These are phyloP conservation scores for Falco punctatus DNA, from an alignment of 2,113 vertebrate species.

Conservation along the genomic window DNA sequence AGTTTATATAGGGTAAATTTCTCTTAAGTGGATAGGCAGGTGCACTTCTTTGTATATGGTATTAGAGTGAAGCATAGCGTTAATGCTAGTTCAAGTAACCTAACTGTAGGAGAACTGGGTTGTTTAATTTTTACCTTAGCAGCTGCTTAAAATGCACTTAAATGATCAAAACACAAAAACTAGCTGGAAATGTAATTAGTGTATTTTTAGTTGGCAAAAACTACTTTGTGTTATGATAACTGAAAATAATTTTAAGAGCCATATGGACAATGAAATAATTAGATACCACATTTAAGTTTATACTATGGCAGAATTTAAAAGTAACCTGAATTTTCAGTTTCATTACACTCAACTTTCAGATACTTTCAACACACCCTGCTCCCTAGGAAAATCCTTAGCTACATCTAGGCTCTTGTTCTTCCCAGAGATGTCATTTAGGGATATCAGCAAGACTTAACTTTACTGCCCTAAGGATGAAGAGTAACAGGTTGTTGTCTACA, in stretches of 20 bases:
- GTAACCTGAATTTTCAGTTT: neutral
- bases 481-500: neutral
- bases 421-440: neutral
- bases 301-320: neutral
- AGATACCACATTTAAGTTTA: neutral
- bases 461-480: neutral
- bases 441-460: neutral
- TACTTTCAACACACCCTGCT: neutral
- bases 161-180: neutral
- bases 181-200: neutral
- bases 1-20: neutral
- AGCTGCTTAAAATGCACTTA: neutral
- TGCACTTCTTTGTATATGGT: neutral
- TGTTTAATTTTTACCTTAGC: neutral
- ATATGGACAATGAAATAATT: neutral
- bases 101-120: neutral
- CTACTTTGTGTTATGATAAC: neutral
- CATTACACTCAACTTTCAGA: neutral
- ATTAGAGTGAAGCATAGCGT: neutral
- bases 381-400: neutral
- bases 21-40: neutral
- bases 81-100: neutral
- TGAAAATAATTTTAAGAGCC: neutral
- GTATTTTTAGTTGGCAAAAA: neutral
- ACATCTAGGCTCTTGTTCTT: neutral